Percentiles rank a stretch among this genome's conserved stretches.
Conservation (phyloP, 2,113 vertebrate genomes). For the Gymnorhina tibicen region DNA sequence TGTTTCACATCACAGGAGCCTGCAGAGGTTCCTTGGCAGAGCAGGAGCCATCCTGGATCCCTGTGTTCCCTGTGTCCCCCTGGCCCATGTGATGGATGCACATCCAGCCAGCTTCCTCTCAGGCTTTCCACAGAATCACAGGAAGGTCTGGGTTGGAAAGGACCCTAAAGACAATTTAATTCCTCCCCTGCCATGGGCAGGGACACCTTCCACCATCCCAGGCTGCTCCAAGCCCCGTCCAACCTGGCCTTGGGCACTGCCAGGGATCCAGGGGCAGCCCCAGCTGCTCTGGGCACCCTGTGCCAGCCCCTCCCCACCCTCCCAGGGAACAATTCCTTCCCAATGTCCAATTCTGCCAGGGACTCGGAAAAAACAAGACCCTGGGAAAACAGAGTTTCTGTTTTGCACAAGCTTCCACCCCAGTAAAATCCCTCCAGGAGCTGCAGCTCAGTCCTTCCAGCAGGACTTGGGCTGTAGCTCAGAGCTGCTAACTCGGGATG, state of each 20-base stretch:
- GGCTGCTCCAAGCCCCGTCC: neutral
- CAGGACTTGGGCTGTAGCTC: neutral
- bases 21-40: neutral
- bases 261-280: neutral
- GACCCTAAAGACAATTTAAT: neutral
- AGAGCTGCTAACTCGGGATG: constrained; percentile 14
- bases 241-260: neutral
- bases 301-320: neutral
- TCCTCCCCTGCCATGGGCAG: neutral
- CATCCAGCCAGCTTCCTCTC: neutral
- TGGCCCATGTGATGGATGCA: neutral
- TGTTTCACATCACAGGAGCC: neutral
- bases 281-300: neutral
- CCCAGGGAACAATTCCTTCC: neutral
- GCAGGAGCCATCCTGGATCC: neutral
- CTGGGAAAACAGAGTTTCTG: neutral
- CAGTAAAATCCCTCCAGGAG: neutral
- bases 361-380: accelerated
- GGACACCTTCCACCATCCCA: neutral
- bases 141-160: neutral
- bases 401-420: neutral
- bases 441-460: neutral
- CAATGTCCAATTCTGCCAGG: accelerated
- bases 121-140: neutral
- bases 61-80: accelerated